Percentiles rank a stretch among this genome's conserved stretches.
phyloP scores from a whole-genome alignment of 1,140 invertebrate genomes.

The Drosophila teissieri region DNA sequence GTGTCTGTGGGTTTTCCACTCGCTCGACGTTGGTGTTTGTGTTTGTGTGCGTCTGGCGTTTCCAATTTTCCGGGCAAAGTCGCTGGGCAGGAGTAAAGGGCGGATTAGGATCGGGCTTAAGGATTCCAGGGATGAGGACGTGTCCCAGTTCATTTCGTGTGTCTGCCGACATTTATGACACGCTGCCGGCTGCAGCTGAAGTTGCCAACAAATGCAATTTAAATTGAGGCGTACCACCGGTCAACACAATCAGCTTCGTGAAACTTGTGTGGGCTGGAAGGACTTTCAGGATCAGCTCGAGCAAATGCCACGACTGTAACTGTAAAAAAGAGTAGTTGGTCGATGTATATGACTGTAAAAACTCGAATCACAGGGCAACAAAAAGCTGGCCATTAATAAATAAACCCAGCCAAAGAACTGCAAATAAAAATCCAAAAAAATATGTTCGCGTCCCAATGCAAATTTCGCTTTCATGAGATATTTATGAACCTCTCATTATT shows the following conservation, averaged over 20 bases:
- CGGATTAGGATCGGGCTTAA: constrained; percentile 44
- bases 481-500: constrained; percentile 40
- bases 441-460: constrained; percentile 12
- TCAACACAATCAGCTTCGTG: constrained; percentile 32
- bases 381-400: background rate
- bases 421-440: background rate
- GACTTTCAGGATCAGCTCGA: background rate
- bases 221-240: constrained; percentile 52
- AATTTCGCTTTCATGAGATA: constrained; percentile 22
- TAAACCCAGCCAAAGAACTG: too few relatives aligned
- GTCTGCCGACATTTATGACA: constrained; percentile 55
- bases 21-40: constrained; percentile 7
- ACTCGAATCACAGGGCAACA: too few relatives aligned
- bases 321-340: background rate
- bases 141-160: constrained; percentile 56
- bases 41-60: constrained; percentile 55
- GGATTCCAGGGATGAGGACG: constrained; percentile 33
- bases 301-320: background rate
- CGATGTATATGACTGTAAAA: too few relatives aligned
- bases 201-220: constrained; percentile 48
- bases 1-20: constrained; percentile 35
- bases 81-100: constrained; percentile 21
- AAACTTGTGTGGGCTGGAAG: background rate
- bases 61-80: constrained; percentile 67
- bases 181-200: constrained; percentile 43